Evolutionary conservation across 2,113 vertebrate genomes (phyloP).

Genomic region (Petromus typicus): DNA sequence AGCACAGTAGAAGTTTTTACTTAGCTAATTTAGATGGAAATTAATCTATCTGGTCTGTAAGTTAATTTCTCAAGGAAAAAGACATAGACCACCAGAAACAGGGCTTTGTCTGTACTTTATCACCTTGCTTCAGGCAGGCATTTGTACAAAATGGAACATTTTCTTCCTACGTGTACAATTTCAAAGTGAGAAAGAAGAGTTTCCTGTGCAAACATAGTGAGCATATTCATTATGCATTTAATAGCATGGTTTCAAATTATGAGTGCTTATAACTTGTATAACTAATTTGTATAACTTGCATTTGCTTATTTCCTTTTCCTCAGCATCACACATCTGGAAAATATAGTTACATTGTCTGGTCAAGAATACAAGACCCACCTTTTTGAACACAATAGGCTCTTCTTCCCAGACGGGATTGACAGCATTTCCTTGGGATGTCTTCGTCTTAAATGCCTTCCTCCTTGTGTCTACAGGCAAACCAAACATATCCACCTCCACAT

Average conservation of each 20-base stretch:
- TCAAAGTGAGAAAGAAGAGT: not conserved
- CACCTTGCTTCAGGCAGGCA: not conserved
- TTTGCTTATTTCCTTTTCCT: not conserved
- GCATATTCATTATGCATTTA: not conserved
- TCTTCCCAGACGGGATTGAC: constrained; percentile 99
- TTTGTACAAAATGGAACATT: not conserved
- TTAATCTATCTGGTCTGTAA: not conserved
- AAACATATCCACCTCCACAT: constrained; percentile 98
- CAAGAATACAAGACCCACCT: constrained; percentile 86
- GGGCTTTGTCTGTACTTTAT: not conserved
- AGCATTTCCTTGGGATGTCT: constrained; percentile 96
- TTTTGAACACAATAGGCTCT: constrained; percentile 97
- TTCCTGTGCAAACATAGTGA: not conserved
- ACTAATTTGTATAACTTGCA: not conserved
- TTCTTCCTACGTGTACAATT: not conserved
- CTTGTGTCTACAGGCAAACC: constrained; percentile 97
- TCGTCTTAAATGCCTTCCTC: constrained; percentile 97
- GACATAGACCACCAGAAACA: not conserved
- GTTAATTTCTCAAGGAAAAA: constrained; percentile 8
- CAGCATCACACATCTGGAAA: not conserved
- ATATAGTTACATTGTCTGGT: not conserved
- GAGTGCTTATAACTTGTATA: not conserved
- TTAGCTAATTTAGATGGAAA: not conserved
- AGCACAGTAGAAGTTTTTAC: not conserved
- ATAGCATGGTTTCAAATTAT: not conserved